Evolutionary conservation across 2,113 vertebrate genomes (phyloP).

Genomic region (Sciurus niger): DNA sequence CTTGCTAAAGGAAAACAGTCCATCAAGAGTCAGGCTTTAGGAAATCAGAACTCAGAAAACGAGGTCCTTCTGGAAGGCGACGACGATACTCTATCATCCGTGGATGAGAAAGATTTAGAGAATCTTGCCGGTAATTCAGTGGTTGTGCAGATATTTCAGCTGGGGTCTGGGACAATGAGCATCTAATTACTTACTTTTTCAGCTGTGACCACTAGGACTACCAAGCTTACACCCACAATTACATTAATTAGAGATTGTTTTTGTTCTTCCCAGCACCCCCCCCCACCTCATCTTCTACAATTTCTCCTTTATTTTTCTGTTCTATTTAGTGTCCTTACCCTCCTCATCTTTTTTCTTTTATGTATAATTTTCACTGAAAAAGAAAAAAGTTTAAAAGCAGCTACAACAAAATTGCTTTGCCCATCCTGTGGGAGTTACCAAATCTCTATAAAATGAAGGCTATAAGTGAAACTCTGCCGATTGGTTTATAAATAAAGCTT

Average conservation of each 20-base stretch:
- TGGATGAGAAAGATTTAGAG: slow-evolving; percentile 98
- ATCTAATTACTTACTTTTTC: slow-evolving; percentile 74
- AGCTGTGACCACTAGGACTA: slow-evolving; percentile 57
- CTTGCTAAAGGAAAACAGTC: slow-evolving; percentile 96
- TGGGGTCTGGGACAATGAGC: slow-evolving; percentile 55
- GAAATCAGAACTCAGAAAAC: slow-evolving; percentile 96
- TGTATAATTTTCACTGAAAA: slow-evolving; percentile 56
- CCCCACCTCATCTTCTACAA: slow-evolving; percentile 17
- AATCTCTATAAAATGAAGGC: slow-evolving; percentile 63
- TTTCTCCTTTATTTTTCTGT: slow-evolving; percentile 64
- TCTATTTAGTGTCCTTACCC: not conserved
- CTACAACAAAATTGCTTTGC: slow-evolving; percentile 32
- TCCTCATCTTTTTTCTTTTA: slow-evolving; percentile 63
- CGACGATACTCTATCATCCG: slow-evolving; percentile 96
- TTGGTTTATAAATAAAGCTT: slow-evolving; percentile 75
- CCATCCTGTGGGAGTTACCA: slow-evolving; percentile 42
- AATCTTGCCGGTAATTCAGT: slow-evolving; percentile 94
- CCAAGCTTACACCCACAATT: slow-evolving; percentile 14
- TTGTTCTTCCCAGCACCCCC: not conserved
- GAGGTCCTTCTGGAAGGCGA: slow-evolving; percentile 95
- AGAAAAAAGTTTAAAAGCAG: slow-evolving; percentile 65
- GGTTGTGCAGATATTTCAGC: slow-evolving; percentile 71
- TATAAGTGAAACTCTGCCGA: slow-evolving; percentile 58
- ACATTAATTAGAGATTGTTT: slow-evolving; percentile 73
- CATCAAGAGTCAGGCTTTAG: slow-evolving; percentile 95